These are phyloP conservation scores for Psephotus haematonotus DNA, from an alignment of 2,113 vertebrate genomes.

Conservation along the genomic window DNA sequence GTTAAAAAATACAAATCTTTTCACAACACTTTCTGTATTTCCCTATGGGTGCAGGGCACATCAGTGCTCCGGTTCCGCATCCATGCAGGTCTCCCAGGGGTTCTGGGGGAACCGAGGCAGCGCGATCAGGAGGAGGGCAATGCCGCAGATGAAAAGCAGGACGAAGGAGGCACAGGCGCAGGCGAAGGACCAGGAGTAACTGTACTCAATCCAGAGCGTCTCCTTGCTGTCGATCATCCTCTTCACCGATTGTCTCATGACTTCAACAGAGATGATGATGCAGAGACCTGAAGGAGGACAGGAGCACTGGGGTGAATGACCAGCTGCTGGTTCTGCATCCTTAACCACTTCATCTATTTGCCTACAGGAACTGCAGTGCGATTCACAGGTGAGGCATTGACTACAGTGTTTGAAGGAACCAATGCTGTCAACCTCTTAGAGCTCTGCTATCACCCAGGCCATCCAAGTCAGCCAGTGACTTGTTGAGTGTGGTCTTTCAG, in stretches of 20 bases:
- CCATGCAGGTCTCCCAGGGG: slow-evolving; percentile 98
- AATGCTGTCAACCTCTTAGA: not conserved
- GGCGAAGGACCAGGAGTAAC: slow-evolving; percentile 92
- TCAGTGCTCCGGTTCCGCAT: slow-evolving; percentile 88
- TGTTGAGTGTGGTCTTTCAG: not conserved
- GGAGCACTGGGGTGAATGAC: slow-evolving; percentile 17
- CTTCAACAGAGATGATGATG: slow-evolving; percentile 91
- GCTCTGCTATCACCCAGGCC: not conserved
- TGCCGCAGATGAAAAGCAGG: slow-evolving; percentile 88
- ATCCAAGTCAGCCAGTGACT: not conserved
- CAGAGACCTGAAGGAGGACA: slow-evolving; percentile 84
- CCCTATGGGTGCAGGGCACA: not conserved
- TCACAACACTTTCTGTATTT: not conserved
- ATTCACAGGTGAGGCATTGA: slow-evolving; percentile 11
- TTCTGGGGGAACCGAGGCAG: slow-evolving; percentile 96
- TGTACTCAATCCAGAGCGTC: slow-evolving; percentile 88
- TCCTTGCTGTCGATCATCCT: slow-evolving; percentile 95
- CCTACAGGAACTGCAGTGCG: not conserved
- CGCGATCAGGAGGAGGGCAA: slow-evolving; percentile 87
- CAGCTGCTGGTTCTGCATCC: not conserved
- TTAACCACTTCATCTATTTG: not conserved
- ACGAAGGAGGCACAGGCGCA: slow-evolving; percentile 87
- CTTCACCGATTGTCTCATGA: slow-evolving; percentile 95
- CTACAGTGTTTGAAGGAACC: not conserved
- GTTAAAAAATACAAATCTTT: not conserved